A percentile compares a stretch with the other conserved stretches of the same genome.
Evolutionary conservation across 2,888 invertebrate species (phyloP).

Genomic region (Drosophila silvestris): DNA sequence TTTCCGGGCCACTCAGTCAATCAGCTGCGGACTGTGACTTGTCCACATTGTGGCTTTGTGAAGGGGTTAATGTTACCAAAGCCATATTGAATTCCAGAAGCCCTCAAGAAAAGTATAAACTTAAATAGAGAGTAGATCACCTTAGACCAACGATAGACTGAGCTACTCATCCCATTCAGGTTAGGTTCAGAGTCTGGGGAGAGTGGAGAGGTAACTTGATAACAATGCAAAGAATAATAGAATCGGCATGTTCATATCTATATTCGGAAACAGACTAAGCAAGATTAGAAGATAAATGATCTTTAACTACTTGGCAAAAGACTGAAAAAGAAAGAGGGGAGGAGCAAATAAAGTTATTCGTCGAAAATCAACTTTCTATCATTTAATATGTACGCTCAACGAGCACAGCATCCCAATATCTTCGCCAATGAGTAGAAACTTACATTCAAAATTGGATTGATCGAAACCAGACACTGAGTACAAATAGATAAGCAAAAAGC

Average conservation of each 20-base stretch:
- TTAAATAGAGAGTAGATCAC: background rate
- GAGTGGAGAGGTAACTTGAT: background rate
- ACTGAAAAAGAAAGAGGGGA: background rate
- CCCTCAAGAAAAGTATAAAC: background rate
- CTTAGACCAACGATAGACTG: background rate
- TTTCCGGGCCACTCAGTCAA: conserved; percentile 54
- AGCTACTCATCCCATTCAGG: background rate
- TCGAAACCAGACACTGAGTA: background rate
- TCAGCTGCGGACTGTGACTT: conserved; percentile 19
- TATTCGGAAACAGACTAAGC: background rate
- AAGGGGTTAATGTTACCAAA: background rate
- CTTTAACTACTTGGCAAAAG: background rate
- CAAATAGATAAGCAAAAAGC: background rate
- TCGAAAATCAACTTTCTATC: background rate
- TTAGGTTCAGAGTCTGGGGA: background rate
- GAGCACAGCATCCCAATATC: background rate
- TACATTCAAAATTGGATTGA: background rate
- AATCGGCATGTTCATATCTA: background rate
- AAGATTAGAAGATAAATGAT: background rate
- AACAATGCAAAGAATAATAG: background rate
- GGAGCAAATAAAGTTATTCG: background rate
- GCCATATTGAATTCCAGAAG: background rate
- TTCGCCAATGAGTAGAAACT: background rate
- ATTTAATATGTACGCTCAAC: background rate
- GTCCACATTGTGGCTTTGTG: background rate